Evolutionary conservation across 2,113 vertebrate species (phyloP), one percentile per base, ranked within the genome.

Genomic region (Corythoichthys haematopterus): DNA sequence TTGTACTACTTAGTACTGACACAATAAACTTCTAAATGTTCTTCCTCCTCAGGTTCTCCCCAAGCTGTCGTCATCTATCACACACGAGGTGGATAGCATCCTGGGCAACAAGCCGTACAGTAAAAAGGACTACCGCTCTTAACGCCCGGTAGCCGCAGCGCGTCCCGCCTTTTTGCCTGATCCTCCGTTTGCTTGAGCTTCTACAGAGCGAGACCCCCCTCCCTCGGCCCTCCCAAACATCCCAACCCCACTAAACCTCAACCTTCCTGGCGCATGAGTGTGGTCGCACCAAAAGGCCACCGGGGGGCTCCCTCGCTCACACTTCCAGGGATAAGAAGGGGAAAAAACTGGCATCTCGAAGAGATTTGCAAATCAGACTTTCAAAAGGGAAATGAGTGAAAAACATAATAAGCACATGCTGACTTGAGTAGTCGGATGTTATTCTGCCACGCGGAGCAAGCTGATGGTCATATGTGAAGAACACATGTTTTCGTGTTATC

Each of bases 91-190:
- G 67, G 97, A 99, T 86, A 98, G 96, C 87, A 98, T 99, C 91
- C 91, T 99, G 93, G 97, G 96, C 87, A 99, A 99, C 92, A 99
- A 99, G 91, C 97, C 97, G 81, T 98, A 98, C 94, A 98, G 96
- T 95, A 99, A 99, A 94, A 99, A 99, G 91, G 97, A 99, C 92
- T 99, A 99, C 87, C 88, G 97, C 77, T 98, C 96, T 84, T 99
- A 98, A 93, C 82, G 53, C 2, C 76, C 16, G 81, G 84, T 45
- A 59, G 77, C 79, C 76, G 69, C 83, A 80, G 72, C 61, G 70
- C 77, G 80, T 66, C 59, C n/a, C 80, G 83, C 85, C 88, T 91
- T 62, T 46, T 89, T 92, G 91, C 91, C 91, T 92, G 92, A 90
- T 91, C 88, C 89, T 91, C 89, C 76, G 85, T 92, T 91, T 91